These are phyloP conservation scores for Eulemur rufifrons DNA, from an alignment of 2,113 vertebrate genomes.

Conservation along the genomic window DNA sequence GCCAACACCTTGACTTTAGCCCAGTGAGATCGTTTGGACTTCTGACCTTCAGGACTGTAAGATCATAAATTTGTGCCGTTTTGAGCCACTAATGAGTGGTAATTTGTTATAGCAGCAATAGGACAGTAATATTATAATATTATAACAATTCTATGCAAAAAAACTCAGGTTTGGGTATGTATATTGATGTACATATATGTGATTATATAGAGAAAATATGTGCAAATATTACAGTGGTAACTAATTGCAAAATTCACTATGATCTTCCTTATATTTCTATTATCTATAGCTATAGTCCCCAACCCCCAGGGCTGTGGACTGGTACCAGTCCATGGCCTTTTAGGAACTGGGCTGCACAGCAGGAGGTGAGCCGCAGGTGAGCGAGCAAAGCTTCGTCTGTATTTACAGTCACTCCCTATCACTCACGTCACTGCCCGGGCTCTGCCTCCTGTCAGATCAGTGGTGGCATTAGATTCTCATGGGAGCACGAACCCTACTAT, in stretches of 20 bases:
- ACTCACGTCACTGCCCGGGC: fast-evolving
- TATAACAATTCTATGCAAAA: background rate
- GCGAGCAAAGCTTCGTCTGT: too few species aligned
- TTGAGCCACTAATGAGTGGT: background rate
- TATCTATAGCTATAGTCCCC: too few species aligned
- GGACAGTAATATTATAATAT: background rate
- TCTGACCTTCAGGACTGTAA: background rate
- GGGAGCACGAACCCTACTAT: too few species aligned
- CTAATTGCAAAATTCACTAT: background rate
- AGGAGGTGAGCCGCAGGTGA: too few species aligned
- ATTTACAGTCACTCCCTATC: too few species aligned
- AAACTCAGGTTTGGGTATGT: background rate
- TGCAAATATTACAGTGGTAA: background rate
- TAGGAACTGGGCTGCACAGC: too few species aligned
- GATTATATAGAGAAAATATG: background rate
- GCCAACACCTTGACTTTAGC: background rate
- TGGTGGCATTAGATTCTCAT: too few species aligned
- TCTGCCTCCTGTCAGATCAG: too few species aligned
- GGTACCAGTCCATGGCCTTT: too few species aligned
- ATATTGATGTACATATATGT: background rate
- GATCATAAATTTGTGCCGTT: background rate
- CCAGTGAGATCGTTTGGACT: background rate
- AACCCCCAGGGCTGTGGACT: too few species aligned
- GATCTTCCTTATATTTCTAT: background rate
- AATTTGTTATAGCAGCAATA: background rate